Evolutionary conservation across 2,888 invertebrate species (phyloP).

Genomic region (Cinara cedri): DNA sequence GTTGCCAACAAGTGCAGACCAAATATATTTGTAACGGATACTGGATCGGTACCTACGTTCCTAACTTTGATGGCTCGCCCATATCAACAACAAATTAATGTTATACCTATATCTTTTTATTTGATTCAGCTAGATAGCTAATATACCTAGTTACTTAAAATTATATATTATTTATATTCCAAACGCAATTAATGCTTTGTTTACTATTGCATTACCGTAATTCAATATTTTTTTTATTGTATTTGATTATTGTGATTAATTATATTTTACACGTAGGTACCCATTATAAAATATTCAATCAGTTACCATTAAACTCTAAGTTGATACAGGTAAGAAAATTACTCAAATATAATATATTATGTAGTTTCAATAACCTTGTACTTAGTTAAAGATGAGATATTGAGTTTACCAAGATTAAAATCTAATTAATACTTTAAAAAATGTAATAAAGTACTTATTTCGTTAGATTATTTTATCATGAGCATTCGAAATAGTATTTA

Average conservation of each 20-base stretch:
- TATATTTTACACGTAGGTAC: slow-evolving; percentile 4
- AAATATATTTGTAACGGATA: slow-evolving; percentile 4
- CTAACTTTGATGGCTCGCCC: slow-evolving; percentile 52
- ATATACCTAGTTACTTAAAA: not conserved
- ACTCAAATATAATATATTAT: not conserved
- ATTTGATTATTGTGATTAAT: not conserved
- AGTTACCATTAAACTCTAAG: slow-evolving; percentile 8
- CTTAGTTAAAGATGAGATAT: not conserved
- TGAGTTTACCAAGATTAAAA: no score
- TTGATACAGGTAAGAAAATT: slow-evolving; percentile 12
- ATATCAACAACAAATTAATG: slow-evolving; percentile 48
- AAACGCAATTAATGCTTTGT: slow-evolving; percentile 19
- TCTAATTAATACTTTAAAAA: no score
- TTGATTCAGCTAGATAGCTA: not conserved
- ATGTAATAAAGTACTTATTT: no score
- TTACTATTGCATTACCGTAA: not conserved
- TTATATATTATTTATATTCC: not conserved
- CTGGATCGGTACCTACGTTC: slow-evolving; percentile 8
- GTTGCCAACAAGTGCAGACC: not conserved
- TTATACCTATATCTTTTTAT: not conserved
- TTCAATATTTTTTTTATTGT: not conserved
- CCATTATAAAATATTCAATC: not conserved
- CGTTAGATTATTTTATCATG: no score
- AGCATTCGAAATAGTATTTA: no score
- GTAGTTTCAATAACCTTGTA: slow-evolving; percentile 20